phyloP scores from a whole-genome alignment of 2,113 vertebrate species.

The Bos indicus region DNA sequence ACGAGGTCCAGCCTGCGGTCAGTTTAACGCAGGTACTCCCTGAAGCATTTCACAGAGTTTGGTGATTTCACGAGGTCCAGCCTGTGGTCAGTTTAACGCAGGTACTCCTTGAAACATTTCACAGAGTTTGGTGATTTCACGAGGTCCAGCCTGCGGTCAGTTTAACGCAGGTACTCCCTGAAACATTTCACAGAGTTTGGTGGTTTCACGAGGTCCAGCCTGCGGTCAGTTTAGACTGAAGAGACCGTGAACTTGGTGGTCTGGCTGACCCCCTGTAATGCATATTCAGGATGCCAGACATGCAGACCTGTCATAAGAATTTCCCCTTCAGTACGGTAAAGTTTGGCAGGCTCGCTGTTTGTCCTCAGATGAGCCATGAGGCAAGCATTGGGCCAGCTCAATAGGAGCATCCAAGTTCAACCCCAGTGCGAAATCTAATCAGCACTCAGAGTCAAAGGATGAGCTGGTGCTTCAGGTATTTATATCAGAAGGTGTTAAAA shows the following conservation, averaged over 20 bases:
- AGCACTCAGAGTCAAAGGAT: neutral
- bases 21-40: neutral
- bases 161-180: neutral
- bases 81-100: neutral
- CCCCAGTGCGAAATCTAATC: neutral
- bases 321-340: neutral
- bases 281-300: neutral
- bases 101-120: neutral
- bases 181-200: too few relatives aligned
- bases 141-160: neutral
- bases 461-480: slow-evolving; percentile 31
- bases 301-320: neutral
- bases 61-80: neutral
- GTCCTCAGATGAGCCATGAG: neutral
- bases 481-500: slow-evolving; percentile 33
- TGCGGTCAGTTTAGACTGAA: neutral
- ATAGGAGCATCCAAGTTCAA: neutral
- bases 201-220: too few relatives aligned
- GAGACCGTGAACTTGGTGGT: neutral
- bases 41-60: neutral
- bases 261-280: neutral
- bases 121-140: neutral
- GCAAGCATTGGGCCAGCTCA: neutral
- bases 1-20: too few relatives aligned
- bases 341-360: neutral